Conservation (phyloP, 2,888 invertebrate genomes). For the Acanthacorydalis orientalis region DNA sequence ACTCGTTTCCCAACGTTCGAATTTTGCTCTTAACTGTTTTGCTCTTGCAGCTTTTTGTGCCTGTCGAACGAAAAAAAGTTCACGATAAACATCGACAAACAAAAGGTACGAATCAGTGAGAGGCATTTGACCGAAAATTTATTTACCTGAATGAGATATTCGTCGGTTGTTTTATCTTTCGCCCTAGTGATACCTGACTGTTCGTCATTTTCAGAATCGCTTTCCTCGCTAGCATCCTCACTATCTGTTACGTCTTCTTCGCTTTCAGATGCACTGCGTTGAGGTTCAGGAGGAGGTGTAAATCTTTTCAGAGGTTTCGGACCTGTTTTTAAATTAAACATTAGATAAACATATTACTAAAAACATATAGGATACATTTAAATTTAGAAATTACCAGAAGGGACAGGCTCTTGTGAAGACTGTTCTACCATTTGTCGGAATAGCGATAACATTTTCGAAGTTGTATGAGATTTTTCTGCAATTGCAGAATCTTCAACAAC, state of each 20-base stretch:
- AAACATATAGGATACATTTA: background rate
- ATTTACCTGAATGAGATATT: conserved; percentile 45
- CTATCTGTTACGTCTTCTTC: conserved; percentile 27
- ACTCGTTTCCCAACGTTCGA: conserved; percentile 70
- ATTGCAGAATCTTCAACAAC: conserved; percentile 31
- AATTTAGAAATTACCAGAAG: conserved; percentile 11
- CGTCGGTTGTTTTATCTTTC: conserved; percentile 34
- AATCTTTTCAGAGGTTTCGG: conserved; percentile 77
- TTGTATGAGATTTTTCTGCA: conserved; percentile 48
- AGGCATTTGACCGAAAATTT: background rate
- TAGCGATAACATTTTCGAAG: conserved; percentile 72
- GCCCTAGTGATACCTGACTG: conserved; percentile 11
- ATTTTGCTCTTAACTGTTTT: conserved; percentile 68
- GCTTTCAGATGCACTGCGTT: conserved; percentile 19
- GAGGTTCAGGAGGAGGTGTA: conserved; percentile 67
- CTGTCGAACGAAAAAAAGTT: conserved; percentile 18
- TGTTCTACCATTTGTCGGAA: conserved; percentile 80
- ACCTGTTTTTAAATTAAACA: conserved; percentile 22
- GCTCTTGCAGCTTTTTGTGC: conserved; percentile 67
- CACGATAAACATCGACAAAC: background rate
- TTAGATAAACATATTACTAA: background rate
- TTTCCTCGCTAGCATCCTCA: conserved; percentile 28
- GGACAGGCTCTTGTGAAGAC: conserved; percentile 30
- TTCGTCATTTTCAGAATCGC: conserved; percentile 17
- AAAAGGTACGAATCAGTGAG: background rate